Evolutionary conservation across 2,113 vertebrate species (phyloP).

Genomic region (Pithys albifrons): DNA sequence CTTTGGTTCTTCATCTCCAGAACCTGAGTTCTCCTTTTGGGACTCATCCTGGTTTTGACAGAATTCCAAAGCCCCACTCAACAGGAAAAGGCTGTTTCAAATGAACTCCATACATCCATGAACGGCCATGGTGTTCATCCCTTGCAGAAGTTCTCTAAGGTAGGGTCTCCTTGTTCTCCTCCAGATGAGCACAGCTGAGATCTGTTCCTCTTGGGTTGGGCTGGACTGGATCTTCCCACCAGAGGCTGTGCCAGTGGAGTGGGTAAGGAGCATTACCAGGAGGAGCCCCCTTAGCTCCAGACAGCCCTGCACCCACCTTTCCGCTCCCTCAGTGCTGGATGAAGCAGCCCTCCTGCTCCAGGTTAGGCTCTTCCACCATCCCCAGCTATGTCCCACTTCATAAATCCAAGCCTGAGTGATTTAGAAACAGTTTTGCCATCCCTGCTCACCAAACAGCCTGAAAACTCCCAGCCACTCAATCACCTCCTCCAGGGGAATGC

Average conservation of each 20-base stretch:
- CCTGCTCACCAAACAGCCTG: background rate
- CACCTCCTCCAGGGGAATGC: fast-evolving
- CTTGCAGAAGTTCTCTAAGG: background rate
- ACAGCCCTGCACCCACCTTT: background rate
- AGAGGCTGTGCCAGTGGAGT: fast-evolving
- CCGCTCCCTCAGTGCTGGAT: background rate
- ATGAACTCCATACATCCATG: fast-evolving
- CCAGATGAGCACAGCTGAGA: background rate
- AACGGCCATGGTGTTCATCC: fast-evolving
- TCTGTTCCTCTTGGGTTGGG: fast-evolving
- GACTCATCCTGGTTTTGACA: background rate
- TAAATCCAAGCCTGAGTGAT: background rate
- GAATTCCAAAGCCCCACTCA: fast-evolving
- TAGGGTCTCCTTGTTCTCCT: background rate
- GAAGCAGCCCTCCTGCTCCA: background rate
- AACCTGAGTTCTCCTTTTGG: fast-evolving
- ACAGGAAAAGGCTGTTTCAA: background rate
- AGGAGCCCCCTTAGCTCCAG: fast-evolving
- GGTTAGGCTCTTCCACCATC: background rate
- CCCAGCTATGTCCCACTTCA: background rate
- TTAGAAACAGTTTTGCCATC: background rate
- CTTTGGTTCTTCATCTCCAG: fast-evolving
- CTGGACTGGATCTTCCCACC: background rate
- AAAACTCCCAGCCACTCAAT: background rate
- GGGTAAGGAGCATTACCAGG: background rate